These are phyloP conservation scores for Lamprotornis superbus DNA, from an alignment of 2,113 vertebrate species.

Conservation along the genomic window DNA sequence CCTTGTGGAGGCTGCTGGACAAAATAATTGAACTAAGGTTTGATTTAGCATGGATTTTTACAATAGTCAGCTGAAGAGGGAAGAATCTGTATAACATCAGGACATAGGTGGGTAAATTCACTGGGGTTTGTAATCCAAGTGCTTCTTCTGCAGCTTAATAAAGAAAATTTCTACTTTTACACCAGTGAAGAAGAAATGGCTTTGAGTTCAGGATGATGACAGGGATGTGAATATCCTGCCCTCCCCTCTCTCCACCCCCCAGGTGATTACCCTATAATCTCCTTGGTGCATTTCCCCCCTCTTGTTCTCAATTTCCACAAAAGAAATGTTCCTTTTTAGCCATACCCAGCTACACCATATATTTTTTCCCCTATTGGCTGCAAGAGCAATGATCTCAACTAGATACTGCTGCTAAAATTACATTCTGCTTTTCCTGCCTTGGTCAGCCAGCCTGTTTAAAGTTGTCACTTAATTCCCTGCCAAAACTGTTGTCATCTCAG, in stretches of 20 bases:
- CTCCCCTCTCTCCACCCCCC: not conserved
- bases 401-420: constrained; percentile 53
- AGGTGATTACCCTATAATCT: not conserved
- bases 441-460: constrained; percentile 34
- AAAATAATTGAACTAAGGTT: not conserved
- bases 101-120: not conserved
- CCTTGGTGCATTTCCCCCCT: not conserved
- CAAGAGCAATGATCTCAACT: constrained; percentile 36
- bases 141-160: not conserved
- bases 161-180: not conserved
- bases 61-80: not conserved
- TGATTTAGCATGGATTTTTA: not conserved
- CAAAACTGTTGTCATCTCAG: constrained; percentile 28
- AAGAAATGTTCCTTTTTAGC: not conserved
- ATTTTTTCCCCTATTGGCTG: not conserved
- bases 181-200: not conserved
- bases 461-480: constrained; percentile 44
- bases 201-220: not conserved
- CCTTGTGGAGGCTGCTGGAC: not conserved
- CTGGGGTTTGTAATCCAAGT: not conserved
- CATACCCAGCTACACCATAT: not conserved
- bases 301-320: not conserved
- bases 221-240: not conserved
- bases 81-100: not conserved
- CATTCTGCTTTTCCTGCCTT: constrained; percentile 20